Percentiles rank a stretch among this genome's conserved stretches.
Evolutionary conservation across 2,113 vertebrate genomes (phyloP).

Genomic region (Pseudonaja textilis): DNA sequence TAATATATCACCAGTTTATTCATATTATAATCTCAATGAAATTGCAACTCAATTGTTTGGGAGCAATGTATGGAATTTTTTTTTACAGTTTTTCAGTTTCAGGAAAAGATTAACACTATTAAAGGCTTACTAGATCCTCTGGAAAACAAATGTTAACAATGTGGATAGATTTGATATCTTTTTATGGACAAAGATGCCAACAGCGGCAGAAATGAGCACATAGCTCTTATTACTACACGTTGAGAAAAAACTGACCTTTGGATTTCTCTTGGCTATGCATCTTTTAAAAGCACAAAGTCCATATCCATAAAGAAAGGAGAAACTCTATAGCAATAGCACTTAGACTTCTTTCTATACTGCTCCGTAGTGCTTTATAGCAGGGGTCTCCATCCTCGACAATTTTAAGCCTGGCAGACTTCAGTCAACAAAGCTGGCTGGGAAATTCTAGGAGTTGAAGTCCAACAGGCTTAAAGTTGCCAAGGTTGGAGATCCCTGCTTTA

Average conservation of each 20-base stretch:
- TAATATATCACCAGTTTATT: conserved; percentile 38
- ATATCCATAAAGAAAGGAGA: not conserved
- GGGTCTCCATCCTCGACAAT: too few species aligned
- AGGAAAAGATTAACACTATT: not conserved
- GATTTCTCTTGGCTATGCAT: not conserved
- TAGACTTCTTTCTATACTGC: too few species aligned
- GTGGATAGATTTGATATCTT: not conserved
- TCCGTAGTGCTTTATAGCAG: too few species aligned
- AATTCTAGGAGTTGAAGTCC: too few species aligned
- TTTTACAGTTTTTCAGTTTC: not conserved
- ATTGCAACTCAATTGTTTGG: conserved; percentile 25
- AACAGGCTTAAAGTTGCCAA: too few species aligned
- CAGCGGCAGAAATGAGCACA: not conserved
- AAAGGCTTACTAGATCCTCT: not conserved
- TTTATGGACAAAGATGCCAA: not conserved
- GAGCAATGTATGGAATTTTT: not conserved
- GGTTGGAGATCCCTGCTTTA: too few species aligned
- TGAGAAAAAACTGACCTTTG: not conserved
- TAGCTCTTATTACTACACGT: not conserved
- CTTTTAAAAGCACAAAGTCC: not conserved
- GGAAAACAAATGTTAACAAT: not conserved
- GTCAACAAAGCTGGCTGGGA: too few species aligned
- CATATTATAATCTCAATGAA: conserved; percentile 37
- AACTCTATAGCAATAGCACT: not conserved
- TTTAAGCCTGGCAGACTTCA: too few species aligned